Evolutionary conservation across 2,113 vertebrate genomes (phyloP), one percentile per base, ranked within the genome.

Genomic region (Campylomormyrus numenius): DNA sequence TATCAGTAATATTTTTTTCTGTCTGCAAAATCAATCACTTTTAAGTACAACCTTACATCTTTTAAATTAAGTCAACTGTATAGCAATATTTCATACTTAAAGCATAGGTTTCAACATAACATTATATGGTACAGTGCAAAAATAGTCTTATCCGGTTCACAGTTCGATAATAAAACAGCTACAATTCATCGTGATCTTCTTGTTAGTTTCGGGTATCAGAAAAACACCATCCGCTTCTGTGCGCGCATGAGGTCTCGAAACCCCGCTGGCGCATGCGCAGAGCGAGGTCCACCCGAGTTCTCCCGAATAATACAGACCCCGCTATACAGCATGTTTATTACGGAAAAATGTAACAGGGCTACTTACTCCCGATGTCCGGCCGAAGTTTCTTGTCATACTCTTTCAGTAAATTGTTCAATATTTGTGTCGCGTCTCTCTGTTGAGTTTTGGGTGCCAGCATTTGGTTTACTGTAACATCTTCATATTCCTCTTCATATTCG

Each of bases 321-420:
- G 21, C 48, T 42, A 42, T 9, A 85, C 46, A n/a, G 21, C 46
- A 17, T 1, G 10, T 53, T 39, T 87, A 35, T 35, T n/a, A 45
- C 35, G 15, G 48, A 3, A 87, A 90, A 89, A 89, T 66, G 21
- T 70, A 52, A 52, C 8, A 66, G 11, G n/a, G 48, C 4, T 88
- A 96, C 96, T 97, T 94, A 99, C 98, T 96, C 96, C 98, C 98
- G 89, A 99, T 99, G 91, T 98, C 98, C 1, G 98, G 98, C 0
- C 98, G 96, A 91, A 99, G 96, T 88, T 99, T 99, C 93, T 96
- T 98, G 90, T 99, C 98, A 77, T 99, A 99, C 89, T 99, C 98
- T 93, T 97, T 97, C 91, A 99, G 94, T 88, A 99, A 92, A 92
- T 97, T 97, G 94, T 99, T 98, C 89, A 99, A 95, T 92, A 99